phyloP scores from a whole-genome alignment of 2,113 vertebrate species.

The Neotoma lepida region DNA sequence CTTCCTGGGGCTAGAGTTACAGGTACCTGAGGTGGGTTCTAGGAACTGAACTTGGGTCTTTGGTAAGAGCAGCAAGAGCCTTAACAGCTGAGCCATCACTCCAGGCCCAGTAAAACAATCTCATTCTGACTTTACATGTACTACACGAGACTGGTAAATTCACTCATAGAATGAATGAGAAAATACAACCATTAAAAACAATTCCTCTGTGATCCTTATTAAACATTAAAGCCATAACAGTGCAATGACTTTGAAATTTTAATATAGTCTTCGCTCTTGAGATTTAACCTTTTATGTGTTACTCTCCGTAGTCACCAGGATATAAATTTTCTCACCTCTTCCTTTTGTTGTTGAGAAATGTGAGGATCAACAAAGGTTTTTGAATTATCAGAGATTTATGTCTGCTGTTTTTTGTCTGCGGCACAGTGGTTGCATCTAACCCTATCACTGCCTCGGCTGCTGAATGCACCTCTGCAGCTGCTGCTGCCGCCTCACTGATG shows the following conservation, averaged over 20 bases:
- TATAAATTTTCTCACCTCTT: neutral
- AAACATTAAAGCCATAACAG: neutral
- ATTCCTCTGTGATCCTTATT: neutral
- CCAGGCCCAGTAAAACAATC: neutral
- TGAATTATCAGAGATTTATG: neutral
- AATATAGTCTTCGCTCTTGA: neutral
- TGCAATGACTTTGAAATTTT: neutral
- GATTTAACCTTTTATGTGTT: neutral
- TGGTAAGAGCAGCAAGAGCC: too few species aligned
- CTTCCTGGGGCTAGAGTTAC: neutral
- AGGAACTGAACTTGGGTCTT: neutral
- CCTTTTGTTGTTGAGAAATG: neutral
- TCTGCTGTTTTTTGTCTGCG: neutral
- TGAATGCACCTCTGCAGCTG: neutral
- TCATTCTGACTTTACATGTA: neutral
- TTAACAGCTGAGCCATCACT: neutral
- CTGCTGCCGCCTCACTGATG: too few species aligned
- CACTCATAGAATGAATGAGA: neutral
- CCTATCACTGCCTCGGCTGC: neutral
- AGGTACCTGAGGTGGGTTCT: neutral
- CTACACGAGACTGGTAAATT: neutral
- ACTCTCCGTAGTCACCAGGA: neutral
- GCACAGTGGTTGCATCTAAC: neutral
- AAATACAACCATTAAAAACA: neutral
- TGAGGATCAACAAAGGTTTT: neutral